phyloP scores from a whole-genome alignment of 2,797 vertebrate genomes.

The Picus viridis region DNA sequence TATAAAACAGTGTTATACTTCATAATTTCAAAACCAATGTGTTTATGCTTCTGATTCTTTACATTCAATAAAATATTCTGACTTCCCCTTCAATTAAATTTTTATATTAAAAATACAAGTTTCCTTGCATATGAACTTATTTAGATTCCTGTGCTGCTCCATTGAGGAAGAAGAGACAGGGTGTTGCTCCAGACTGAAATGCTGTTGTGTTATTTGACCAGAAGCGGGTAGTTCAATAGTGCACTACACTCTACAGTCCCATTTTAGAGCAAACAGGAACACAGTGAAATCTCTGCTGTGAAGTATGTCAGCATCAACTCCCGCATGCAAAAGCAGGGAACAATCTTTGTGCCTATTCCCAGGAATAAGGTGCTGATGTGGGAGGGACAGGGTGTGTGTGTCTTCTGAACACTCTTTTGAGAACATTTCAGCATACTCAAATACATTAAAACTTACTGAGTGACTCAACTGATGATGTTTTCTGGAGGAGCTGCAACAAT shows the following conservation, averaged over 20 bases:
- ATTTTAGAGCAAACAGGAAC: neutral
- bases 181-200: neutral
- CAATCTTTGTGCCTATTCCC: neutral
- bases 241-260: neutral
- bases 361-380: neutral
- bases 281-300: neutral
- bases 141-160: neutral
- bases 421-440: neutral
- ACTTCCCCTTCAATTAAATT: neutral
- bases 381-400: no score
- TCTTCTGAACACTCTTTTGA: neutral
- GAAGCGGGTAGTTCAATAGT: neutral
- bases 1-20: neutral
- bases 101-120: neutral
- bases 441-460: neutral
- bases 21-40: no score
- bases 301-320: neutral
- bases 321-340: neutral
- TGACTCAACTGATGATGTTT: neutral
- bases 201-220: neutral
- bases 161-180: neutral
- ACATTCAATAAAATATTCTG: no score
- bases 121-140: neutral
- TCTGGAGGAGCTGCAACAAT: neutral
- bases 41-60: no score